Base-by-base conservation (phyloP, 2,113 vertebrate species). In the Hemichromis elongatus region DNA sequence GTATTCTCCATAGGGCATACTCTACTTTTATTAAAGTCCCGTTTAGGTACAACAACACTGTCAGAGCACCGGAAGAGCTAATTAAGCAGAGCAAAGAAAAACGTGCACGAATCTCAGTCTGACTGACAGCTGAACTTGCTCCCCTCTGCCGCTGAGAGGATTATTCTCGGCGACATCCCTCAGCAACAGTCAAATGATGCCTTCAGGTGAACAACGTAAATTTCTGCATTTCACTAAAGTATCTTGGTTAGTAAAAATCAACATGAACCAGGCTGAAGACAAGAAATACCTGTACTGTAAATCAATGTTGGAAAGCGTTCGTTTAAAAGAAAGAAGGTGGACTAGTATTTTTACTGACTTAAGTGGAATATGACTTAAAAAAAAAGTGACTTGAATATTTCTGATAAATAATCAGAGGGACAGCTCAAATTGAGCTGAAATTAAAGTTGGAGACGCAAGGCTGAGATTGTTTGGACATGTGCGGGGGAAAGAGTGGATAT, bases 131-230 rank as follows among this genome's bases (percentile, higher is more conserved):
- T 86, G 70, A 81, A 86, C 61, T 83, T 75, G 53, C 55, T 79
- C 77, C 30, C 75, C 47, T 73, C 30, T 45, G 37, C 77, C 47
- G n/a, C 75, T 33, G 56, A 84, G 84, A 84, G 56, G 86, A 91
- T 93, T 89, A 84, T 91, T 90, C 91, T 91, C 83, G 18, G 88
- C 84, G 91, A 91, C 94, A 84, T 93, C 93, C 94, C 96, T 95
- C 94, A 94, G 95, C 95, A 96, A 96, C 95, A 96, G 94, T 91
- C 91, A 86, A 91, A 73, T 91, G 93, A 83, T 90, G 87, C 92
- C 33, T 95, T 95, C 92, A 92, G 4, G 91, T 70, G 19, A 87
- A 55, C 16, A 2, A 40, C 4, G 87, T 61, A 89, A 87, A 85
- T 2, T 14, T 33, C 28, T 24, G 0, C 4, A 2, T 6, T 50